These are phyloP conservation scores for Eidolon dupreanum DNA, from an alignment of 2,797 vertebrate genomes.

Conservation along the genomic window DNA sequence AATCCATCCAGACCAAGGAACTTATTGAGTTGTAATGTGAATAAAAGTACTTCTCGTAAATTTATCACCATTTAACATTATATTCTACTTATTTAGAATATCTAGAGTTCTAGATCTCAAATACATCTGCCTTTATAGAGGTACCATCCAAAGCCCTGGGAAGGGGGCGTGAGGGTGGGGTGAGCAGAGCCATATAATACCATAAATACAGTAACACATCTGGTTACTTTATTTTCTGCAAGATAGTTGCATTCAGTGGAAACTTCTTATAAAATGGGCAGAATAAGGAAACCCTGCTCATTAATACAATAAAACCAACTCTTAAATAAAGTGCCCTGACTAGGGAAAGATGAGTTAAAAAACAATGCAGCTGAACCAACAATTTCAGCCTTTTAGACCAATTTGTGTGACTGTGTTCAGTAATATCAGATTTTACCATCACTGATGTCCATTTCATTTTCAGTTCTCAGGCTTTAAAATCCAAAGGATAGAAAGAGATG, in stretches of 20 bases:
- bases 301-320: conserved; percentile 35
- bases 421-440: not conserved
- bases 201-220: not conserved
- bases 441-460: not conserved
- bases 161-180: not conserved
- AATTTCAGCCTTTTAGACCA: conserved; percentile 31
- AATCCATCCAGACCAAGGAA: not conserved
- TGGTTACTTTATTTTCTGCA: not conserved
- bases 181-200: not conserved
- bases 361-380: not conserved
- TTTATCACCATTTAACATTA: no score
- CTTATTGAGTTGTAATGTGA: not conserved
- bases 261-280: not conserved
- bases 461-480: conserved; percentile 17
- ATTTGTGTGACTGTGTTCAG: not conserved
- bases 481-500: not conserved
- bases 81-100: not conserved
- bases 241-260: not conserved
- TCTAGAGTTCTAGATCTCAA: not conserved
- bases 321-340: not conserved
- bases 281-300: not conserved
- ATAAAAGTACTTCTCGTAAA: not conserved
- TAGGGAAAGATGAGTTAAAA: not conserved
- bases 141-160: not conserved
- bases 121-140: not conserved